phyloP scores from a whole-genome alignment of 2,888 invertebrate species.

The Cryptocephalus moraei region DNA sequence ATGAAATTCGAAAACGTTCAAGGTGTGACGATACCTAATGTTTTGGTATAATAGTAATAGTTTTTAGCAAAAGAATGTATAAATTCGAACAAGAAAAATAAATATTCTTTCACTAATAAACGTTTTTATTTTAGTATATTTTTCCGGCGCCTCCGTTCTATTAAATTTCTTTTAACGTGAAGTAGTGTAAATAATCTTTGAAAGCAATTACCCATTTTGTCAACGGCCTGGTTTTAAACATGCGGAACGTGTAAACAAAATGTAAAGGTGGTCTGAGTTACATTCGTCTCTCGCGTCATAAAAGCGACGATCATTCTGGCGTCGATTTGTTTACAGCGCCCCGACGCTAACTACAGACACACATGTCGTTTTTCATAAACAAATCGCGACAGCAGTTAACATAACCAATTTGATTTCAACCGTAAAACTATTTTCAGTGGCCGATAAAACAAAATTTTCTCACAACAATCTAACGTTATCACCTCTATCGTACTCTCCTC shows the following conservation, averaged over 20 bases:
- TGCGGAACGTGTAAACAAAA: constrained; percentile 33
- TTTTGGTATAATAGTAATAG: constrained; percentile 4
- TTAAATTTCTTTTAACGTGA: constrained; percentile 33
- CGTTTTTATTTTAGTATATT: constrained; percentile 28
- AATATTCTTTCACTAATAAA: constrained; percentile 24
- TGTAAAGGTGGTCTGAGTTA: constrained; percentile 29
- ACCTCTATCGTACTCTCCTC: too few species aligned
- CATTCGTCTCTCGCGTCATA: constrained; percentile 37
- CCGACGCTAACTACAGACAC: constrained; percentile 31
- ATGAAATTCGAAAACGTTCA: too few species aligned
- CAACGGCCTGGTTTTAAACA: constrained; percentile 38
- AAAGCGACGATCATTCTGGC: constrained; percentile 40
- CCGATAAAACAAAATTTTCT: too few species aligned
- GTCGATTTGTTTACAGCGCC: constrained; percentile 44
- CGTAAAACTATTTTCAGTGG: too few species aligned
- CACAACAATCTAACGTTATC: too few species aligned
- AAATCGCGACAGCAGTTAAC: constrained; percentile 33
- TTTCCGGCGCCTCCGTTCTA: constrained; percentile 31
- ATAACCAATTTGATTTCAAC: constrained; percentile 11
- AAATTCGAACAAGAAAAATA: constrained; percentile 20
- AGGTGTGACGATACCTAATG: not conserved
- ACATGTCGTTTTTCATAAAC: constrained; percentile 35
- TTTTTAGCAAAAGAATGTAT: constrained; percentile 6
- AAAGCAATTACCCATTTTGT: constrained; percentile 40
- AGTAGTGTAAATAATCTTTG: constrained; percentile 33